Percentiles rank a stretch among this genome's conserved stretches.
phyloP scores from a whole-genome alignment of 2,113 vertebrate genomes.

The Pseudorasbora parva region DNA sequence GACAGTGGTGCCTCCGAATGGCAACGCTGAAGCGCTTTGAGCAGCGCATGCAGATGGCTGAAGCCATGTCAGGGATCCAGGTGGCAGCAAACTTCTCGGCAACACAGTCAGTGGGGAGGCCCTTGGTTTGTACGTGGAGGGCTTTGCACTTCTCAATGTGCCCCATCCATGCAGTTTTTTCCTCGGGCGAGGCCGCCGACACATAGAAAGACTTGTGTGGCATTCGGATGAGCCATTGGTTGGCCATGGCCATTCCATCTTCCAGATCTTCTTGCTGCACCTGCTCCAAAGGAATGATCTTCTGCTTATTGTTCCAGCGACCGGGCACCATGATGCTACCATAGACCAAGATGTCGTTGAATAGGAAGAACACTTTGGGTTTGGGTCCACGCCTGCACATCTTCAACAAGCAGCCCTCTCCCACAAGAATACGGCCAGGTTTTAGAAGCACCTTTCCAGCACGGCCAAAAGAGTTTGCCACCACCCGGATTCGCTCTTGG shows the following conservation, averaged over 20 bases:
- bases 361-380: constrained; percentile 88
- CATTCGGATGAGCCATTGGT: constrained; percentile 92
- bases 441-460: constrained; percentile 73
- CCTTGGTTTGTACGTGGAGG: constrained; percentile 68
- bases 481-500: constrained; percentile 79
- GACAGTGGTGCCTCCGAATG: constrained; percentile 88
- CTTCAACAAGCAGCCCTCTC: constrained; percentile 88
- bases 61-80: constrained; percentile 87
- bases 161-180: constrained; percentile 88
- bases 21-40: constrained; percentile 78
- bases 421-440: constrained; percentile 84
- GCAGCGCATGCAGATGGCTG: constrained; percentile 92
- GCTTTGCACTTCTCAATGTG: constrained; percentile 83
- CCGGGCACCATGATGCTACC: constrained; percentile 84
- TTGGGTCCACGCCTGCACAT: constrained; percentile 84
- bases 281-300: constrained; percentile 87
- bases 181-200: constrained; percentile 78
- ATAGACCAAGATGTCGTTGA: constrained; percentile 90
- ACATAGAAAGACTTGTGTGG: constrained; percentile 91
- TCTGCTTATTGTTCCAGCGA: constrained; percentile 82
- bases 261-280: constrained; percentile 82
- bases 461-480: constrained; percentile 83
- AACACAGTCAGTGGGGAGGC: constrained; percentile 41
- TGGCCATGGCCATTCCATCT: constrained; percentile 79
- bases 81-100: constrained; percentile 74